Evolutionary conservation across 2,113 vertebrate genomes (phyloP), one percentile per base, ranked within the genome.

Genomic region (Odocoileus hemionus): DNA sequence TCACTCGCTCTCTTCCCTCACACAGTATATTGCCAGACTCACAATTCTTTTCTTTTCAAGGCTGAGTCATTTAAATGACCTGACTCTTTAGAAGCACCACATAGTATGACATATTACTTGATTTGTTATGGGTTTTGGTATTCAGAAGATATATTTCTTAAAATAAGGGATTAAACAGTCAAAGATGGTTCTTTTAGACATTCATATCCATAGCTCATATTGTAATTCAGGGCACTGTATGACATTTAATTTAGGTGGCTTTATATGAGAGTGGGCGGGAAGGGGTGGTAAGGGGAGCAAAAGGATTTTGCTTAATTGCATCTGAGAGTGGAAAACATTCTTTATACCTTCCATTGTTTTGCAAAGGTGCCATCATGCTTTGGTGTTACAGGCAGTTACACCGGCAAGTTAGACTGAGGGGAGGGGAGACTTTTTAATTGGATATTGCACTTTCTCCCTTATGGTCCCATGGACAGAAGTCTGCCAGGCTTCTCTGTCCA

Each of bases 1-100:
- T 82, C 5, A 39, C 67, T 70, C 3, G 2, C 47, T 83, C 23
- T 61, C 30, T 79, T 28, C 58, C 21, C 76, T 90, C 95, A 97
- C 61, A 88, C 39, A 93, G 83, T 96, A 52, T 78, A 67, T 97
- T 0, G 36, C 96, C 89, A 79, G 86, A 92, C 82, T 93, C 45
- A 50, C 16, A 92, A 82, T 97, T 97, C 89, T 97, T 96, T 91
- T 94, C 91, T 97, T 97, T 92, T 93, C 91, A 94, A 83, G 97
- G 97, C 86, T 91, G 61, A 96, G 78, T 98, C 60, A 88, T 97
- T 98, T 98, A 94, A 90, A 83, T 97, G 95, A 97, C 80, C 39
- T 43, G 33, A 90, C 88, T 96, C 96, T 98, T 97, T 93, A 92
- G 70, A 97, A 94, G 39, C 95, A 67, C 64, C 33, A 60, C 82